These are phyloP conservation scores for Wiebesia pumilae DNA, from an alignment of 1,140 invertebrate genomes.

Conservation along the genomic window DNA sequence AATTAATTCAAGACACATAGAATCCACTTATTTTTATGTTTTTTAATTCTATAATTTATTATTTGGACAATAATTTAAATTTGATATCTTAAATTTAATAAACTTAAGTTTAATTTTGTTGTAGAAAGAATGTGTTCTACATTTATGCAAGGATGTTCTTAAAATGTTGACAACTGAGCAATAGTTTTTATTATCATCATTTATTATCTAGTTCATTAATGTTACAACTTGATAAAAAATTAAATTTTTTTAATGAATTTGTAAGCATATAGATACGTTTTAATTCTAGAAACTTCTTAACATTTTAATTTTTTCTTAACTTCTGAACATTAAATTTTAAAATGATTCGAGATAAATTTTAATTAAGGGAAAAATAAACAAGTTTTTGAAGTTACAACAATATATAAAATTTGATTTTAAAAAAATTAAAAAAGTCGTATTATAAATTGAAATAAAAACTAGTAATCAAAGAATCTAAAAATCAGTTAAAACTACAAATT, in stretches of 20 bases:
- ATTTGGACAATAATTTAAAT: neutral
- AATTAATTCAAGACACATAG: too few relatives aligned
- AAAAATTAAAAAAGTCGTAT: too few relatives aligned
- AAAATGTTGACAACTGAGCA: slow-evolving; percentile 74
- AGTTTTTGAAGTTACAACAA: too few relatives aligned
- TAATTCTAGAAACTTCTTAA: neutral
- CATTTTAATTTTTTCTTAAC: too few relatives aligned
- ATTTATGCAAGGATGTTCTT: slow-evolving; percentile 81
- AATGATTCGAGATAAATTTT: too few relatives aligned
- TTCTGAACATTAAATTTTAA: too few relatives aligned
- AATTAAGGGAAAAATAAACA: too few relatives aligned
- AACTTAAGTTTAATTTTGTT: slow-evolving; percentile 45
- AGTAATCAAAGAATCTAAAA: neutral
- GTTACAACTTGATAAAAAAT: slow-evolving; percentile 74
- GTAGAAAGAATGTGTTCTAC: slow-evolving; percentile 79
- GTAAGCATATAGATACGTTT: slow-evolving; percentile 74
- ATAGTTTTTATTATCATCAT: slow-evolving; percentile 77
- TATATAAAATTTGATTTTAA: too few relatives aligned
- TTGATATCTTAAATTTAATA: neutral
- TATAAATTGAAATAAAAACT: neutral
- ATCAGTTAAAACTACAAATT: neutral
- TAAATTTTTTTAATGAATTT: slow-evolving; percentile 76
- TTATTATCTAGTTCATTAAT: slow-evolving; percentile 77
- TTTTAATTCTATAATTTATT: neutral
- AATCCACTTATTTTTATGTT: neutral